Base-by-base conservation (phyloP, 2,888 invertebrate genomes). In the Linyphia triangularis region DNA sequence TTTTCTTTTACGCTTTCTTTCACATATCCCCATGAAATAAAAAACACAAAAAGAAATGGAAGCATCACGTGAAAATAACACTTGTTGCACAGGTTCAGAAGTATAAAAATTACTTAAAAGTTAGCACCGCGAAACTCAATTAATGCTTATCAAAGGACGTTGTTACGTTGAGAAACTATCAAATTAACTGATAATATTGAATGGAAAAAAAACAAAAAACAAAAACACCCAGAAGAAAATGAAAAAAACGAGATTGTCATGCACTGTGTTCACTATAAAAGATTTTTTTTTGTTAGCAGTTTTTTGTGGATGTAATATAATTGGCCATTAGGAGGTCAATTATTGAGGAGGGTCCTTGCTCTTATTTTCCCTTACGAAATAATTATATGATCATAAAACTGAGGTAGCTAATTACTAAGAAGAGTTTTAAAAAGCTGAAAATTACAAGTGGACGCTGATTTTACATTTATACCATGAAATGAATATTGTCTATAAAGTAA, bases 171-270 rank as follows among this genome's bases (percentile, higher is more conserved):
- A 43, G 43, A 7, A 43, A 70, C 51, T 51, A 13, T 16, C 43
- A 40, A 43, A 70, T 70, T 70, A 70, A 24, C 43, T 16, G 70
- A 70, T 70, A 70, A 70, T 26, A 28, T 16, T n/a, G 24, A n/a
- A 51, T 51, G n/a, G n/a, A n/a, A n/a, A 51, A 24, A 26, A 16
- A 40, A 70, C 2, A 43, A 43, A 4, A 16, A 9, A 22, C 22
- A 19, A 16, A 24, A 37, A 69, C 1, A 67, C 13, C n/a, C 13
- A 70, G 40, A 40, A 70, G n/a, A 13, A 13, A 51, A 7, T 7
- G 43, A 26, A 51, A 70, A n/a, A 70, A 26, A 43, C 70, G 70
- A 43, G 70, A 70, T 51, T 51, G 51, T 43, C 2, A 22, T 16
- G n/a, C 3, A 70, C 6, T 26, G 40, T 43, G 40, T 28, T 70